Evolutionary conservation across 2,113 vertebrate species (phyloP), one percentile per base, ranked within the genome.

Genomic region (Dendrocopos noguchii): DNA sequence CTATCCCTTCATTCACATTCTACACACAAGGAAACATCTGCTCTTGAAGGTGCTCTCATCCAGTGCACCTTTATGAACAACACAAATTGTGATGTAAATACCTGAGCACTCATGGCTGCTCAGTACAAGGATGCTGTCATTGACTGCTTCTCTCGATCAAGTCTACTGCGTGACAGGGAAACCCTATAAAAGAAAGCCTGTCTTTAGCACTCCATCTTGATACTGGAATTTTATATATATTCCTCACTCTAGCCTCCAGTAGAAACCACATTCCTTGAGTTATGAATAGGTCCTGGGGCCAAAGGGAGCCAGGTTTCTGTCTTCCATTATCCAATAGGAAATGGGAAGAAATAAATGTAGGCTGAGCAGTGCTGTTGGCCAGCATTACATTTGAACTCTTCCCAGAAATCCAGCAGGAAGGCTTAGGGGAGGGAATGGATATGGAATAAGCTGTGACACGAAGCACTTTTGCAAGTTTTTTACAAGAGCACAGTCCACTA

Each of bases 231-330:
- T 60, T 92, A 72, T 73, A 46, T 1, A 0, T 73, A 84, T 86
- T 87, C 56, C 60, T 94, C 88, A 56, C 55, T 87, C 75, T 52
- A 96, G 86, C 93, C 83, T 91, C 86, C 73, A 81, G 72, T 46
- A 87, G 84, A 95, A 95, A 93, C 94, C 56, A 83, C 87, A 96
- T 96, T 96, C 65, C 95, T 94, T 77, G 27, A 93, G 88, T 92
- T 95, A 83, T 94, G 73, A 93, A 71, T 70, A 88, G 52, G 70
- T 94, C 91, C 67, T 65, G 92, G 82, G 84, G n/a, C 70, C 0
- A 2, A 50, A 52, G 31, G 34, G 21, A 93, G 94, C 90, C 94
- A 98, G 89, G 65, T 80, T 95, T 95, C 94, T 95, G 80, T 93
- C 95, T 84, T 93, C 59, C 42, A 77, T 95, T 93, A 89, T 9